Evolutionary conservation across 2,888 invertebrate genomes (phyloP).

Genomic region (Monoplex corrugatus): DNA sequence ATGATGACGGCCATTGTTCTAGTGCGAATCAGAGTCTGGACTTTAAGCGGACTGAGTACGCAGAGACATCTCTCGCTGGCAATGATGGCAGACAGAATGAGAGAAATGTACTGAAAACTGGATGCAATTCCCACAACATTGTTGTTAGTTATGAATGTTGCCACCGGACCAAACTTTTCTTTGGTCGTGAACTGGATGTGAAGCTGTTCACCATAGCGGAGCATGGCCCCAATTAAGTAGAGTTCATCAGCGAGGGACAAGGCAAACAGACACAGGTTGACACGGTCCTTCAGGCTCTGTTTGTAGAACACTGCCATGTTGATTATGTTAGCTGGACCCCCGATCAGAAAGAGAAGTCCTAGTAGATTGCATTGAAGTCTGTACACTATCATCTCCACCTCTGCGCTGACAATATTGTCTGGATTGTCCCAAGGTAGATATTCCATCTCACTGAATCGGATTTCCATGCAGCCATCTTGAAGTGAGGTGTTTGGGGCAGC

Average conservation of each 20-base stretch:
- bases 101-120: too few species aligned
- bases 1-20: not conserved
- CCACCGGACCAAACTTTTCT: not conserved
- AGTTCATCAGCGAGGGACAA: not conserved
- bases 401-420: not conserved
- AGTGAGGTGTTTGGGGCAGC: not conserved
- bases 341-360: not conserved
- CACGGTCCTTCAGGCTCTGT: not conserved
- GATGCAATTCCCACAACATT: too few species aligned
- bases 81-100: too few species aligned
- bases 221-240: not conserved
- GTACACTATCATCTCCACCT: not conserved
- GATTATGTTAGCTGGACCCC: not conserved
- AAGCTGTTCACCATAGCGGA: not conserved
- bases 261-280: constrained; percentile 9
- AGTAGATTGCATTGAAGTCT: not conserved
- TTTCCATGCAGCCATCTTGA: not conserved
- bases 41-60: too few species aligned
- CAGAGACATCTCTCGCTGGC: too few species aligned
- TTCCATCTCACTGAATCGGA: constrained; percentile 8
- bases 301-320: constrained; percentile 11
- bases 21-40: too few species aligned
- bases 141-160: not conserved
- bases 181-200: not conserved
- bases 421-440: constrained; percentile 9